Evolutionary conservation across 2,113 vertebrate genomes (phyloP), one percentile per base, ranked within the genome.

Genomic region (Grus americana): DNA sequence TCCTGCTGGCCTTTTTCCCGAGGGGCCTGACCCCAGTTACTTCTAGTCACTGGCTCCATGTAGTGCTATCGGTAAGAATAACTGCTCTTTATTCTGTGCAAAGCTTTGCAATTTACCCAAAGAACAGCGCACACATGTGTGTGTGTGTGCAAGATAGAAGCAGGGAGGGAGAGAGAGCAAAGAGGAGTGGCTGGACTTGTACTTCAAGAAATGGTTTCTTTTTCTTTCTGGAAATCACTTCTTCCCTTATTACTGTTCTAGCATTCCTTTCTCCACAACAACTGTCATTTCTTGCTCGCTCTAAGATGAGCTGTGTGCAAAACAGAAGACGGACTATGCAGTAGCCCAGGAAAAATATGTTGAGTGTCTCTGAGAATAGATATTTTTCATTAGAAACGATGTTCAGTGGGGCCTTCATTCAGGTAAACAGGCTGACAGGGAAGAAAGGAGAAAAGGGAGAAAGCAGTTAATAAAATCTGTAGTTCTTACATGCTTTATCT

Each of bases 31-130:
- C 86, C 85, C 73, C 63, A 92, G 82, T 96, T 96, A 92, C 88
- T 95, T 90, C 75, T n/a, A 71, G 84, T 96, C 90, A 82, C 78
- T 88, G 78, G 89, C 92, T 95, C 73, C 54, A 73, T 95, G 72
- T 50, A 87, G 70, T 50, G 83, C 74, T 95, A 92, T 93, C 91
- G 94, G 81, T 85, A 85, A 95, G 86, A 96, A 93, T 90, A 95
- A 97, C 80, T 79, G 70, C 46, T 85, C 74, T 89, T 87, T 40
- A 66, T 61, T 86, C 66, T 61, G 49, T 58, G 68, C 46, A 84
- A 65, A 79, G n/a, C 70, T 63, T 87, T 87, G 68, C 80, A 52
- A 36, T 73, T 90, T 90, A 68, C 89, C 58, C 57, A 42, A 68
- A 57, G 22, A 8, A 12, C 18, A 36, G 62, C 30, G 34, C 73